Evolutionary conservation across 2,888 invertebrate species (phyloP).

Genomic region (Lamellibrachia columna): DNA sequence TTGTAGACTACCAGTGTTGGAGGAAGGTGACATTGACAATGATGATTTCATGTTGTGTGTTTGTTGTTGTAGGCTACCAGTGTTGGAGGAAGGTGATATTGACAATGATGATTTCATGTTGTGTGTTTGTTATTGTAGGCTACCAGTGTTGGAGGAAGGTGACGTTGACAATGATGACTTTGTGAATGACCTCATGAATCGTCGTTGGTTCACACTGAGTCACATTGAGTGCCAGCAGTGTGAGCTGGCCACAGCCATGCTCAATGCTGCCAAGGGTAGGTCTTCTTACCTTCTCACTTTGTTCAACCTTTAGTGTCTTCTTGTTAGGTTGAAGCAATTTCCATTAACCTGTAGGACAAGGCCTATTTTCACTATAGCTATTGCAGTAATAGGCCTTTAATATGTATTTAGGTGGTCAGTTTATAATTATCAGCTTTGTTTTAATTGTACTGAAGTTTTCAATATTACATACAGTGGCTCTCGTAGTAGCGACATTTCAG

Average conservation of each 20-base stretch:
- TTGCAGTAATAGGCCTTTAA: background rate
- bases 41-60: background rate
- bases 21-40: too few relatives aligned
- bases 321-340: background rate
- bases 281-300: background rate
- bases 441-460: too few relatives aligned
- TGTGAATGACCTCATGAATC: slow-evolving; percentile 63
- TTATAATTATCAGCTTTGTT: too few relatives aligned
- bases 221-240: slow-evolving; percentile 85
- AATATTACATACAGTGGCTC: too few relatives aligned
- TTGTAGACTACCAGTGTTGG: too few relatives aligned
- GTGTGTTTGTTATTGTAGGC: slow-evolving; percentile 63
- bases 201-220: slow-evolving; percentile 82
- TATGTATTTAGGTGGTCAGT: too few relatives aligned
- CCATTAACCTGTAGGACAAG: background rate
- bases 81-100: too few relatives aligned
- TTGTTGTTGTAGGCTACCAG: background rate
- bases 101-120: background rate
- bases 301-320: background rate
- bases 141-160: slow-evolving; percentile 80
- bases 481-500: too few relatives aligned
- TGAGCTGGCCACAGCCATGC: slow-evolving; percentile 79
- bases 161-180: slow-evolving; percentile 71
- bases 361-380: background rate
- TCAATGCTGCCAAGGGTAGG: slow-evolving; percentile 76